Evolutionary conservation across 2,888 invertebrate species (phyloP).

Genomic region (Morpho deidamia): DNA sequence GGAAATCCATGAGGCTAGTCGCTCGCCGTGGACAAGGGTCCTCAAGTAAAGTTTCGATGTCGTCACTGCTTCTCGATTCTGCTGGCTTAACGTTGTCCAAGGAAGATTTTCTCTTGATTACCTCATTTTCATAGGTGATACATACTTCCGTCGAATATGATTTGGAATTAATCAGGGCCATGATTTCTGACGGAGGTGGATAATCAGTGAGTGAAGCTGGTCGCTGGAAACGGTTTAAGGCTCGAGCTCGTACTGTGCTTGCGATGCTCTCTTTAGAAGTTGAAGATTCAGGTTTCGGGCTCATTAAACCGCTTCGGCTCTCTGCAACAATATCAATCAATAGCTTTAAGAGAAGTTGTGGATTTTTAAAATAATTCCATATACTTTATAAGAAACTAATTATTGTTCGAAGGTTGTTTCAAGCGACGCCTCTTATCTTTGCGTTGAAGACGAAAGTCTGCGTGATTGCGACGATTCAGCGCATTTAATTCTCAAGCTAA

Average conservation of each 20-base stretch:
- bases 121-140: neutral
- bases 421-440: too few species aligned
- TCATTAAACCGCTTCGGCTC: slow-evolving; percentile 34
- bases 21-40: slow-evolving; percentile 35
- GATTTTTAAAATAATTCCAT: neutral
- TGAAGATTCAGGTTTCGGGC: slow-evolving; percentile 30
- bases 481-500: too few species aligned
- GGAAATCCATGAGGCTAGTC: slow-evolving; percentile 40
- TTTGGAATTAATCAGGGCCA: slow-evolving; percentile 42
- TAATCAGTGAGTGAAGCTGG: slow-evolving; percentile 54
- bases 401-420: too few species aligned
- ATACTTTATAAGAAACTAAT: too few species aligned
- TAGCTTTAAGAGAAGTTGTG: neutral
- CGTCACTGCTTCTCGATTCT: slow-evolving; percentile 40
- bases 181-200: slow-evolving; percentile 37
- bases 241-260: slow-evolving; percentile 51
- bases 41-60: slow-evolving; percentile 37
- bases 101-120: slow-evolving; percentile 30
- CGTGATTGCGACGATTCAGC: too few species aligned
- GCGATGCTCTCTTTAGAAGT: slow-evolving; percentile 49
- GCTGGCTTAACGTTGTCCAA: slow-evolving; percentile 34
- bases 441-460: too few species aligned
- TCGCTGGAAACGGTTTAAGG: slow-evolving; percentile 43
- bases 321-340: slow-evolving; percentile 36
- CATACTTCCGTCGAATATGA: slow-evolving; percentile 35